phyloP scores from a whole-genome alignment of 2,888 invertebrate species.

The Acrocyrtus sp. region DNA sequence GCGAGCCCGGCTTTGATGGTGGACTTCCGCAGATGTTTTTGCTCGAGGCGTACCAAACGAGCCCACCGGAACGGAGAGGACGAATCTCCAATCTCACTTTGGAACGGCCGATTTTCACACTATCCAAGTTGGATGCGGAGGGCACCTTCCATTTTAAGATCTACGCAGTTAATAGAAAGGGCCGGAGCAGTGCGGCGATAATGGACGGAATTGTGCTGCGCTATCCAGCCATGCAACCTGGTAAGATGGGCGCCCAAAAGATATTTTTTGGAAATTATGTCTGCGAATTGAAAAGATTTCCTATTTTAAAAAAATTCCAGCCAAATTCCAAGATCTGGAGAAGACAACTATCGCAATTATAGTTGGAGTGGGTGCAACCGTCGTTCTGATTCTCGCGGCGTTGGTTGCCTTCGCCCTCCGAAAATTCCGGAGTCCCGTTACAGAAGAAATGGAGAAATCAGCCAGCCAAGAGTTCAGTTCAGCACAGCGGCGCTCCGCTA shows the following conservation, averaged over 20 bases:
- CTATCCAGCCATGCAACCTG: slow-evolving; percentile 71
- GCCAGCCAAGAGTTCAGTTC: slow-evolving; percentile 61
- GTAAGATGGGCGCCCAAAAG: too few species aligned
- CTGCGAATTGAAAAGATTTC: background rate
- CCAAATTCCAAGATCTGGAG: slow-evolving; percentile 63
- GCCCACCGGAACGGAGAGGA: slow-evolving; percentile 59
- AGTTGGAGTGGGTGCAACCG: slow-evolving; percentile 60
- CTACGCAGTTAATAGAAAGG: slow-evolving; percentile 84
- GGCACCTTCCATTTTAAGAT: slow-evolving; percentile 81
- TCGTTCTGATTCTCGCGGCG: slow-evolving; percentile 55
- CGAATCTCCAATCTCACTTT: slow-evolving; percentile 73
- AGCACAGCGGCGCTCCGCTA: slow-evolving; percentile 60
- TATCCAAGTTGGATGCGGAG: slow-evolving; percentile 82
- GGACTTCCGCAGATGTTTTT: slow-evolving; percentile 88
- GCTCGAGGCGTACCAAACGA: slow-evolving; percentile 70
- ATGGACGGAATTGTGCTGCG: slow-evolving; percentile 82
- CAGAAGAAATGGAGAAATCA: slow-evolving; percentile 60
- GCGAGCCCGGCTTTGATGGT: slow-evolving; percentile 87
- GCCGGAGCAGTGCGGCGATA: slow-evolving; percentile 77
- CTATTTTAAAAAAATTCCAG: slow-evolving; percentile 38
- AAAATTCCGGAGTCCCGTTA: slow-evolving; percentile 61
- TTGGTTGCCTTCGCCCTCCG: slow-evolving; percentile 63
- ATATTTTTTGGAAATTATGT: too few species aligned
- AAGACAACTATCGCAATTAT: slow-evolving; percentile 63
- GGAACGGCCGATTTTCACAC: slow-evolving; percentile 76